Base-by-base conservation (phyloP, 2,797 vertebrate genomes). In the Argyrosomus regius region DNA sequence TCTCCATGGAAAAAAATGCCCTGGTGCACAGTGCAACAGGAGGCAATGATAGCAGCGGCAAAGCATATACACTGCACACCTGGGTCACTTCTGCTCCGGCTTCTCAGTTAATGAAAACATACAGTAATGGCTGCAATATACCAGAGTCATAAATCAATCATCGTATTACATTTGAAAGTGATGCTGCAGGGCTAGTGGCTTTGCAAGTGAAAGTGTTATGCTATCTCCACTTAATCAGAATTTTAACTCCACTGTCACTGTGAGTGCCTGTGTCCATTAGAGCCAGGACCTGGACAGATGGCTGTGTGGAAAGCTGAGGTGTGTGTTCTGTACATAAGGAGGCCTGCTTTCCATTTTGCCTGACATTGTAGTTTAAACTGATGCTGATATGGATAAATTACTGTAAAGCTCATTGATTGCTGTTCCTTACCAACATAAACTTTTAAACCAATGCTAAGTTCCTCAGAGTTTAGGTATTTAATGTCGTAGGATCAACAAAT, bases 91-190 rank as follows among this genome's bases (percentile, higher is more conserved):
- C 83, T 81, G 69, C 85, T 83, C 77, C 49, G 20, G 64, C 69
- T 59, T 75, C 82, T 83, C 75, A 53, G 60, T 90, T 77, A 84
- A 89, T 63, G 12, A 72, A 92, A 93, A 91, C 83, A 93, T 74
- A 88, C 78, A 78, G 78, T 60, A 78, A 89, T 86, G 82, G 86
- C 84, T 72, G 74, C 59, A 84, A 85, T 85, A 82, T 75, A 82
- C 79, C 53, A 31, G 72, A 60, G 45, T 77, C 82, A 87, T 92
- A 92, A 94, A 95, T 93, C 92, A 91, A 90, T 90, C 87, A 84
- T 75, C 60, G 86, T 85, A 83, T 87, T 90, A 54, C 75, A 75
- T 88, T 66, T 89, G 85, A 88, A 90, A 81, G 86, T 85, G 77
- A 41, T 61, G 74, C 75, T 66, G 74, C 81, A 72, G 83, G 80